A percentile compares a stretch with the other conserved stretches of the same genome.
Conservation (phyloP, 2,888 invertebrate species). For the Drosophila atripex region DNA sequence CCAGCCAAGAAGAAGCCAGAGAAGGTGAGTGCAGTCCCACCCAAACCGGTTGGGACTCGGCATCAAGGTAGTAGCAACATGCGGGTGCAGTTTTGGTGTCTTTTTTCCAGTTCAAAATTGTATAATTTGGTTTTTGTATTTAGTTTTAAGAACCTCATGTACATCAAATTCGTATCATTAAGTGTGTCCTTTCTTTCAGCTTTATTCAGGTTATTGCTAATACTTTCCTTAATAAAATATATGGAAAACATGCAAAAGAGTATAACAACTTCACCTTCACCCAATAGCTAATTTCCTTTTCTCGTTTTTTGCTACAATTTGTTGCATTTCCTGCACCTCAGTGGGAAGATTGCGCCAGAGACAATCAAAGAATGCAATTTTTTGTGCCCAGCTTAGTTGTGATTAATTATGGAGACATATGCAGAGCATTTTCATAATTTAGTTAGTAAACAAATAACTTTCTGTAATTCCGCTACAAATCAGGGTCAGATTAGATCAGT, state of each 20-base stretch:
- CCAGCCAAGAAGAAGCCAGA: slow-evolving; percentile 85
- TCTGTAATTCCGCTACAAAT: slow-evolving; percentile 37
- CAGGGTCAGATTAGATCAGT: slow-evolving; percentile 42
- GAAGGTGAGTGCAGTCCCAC: slow-evolving; percentile 86
- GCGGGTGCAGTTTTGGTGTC: slow-evolving; percentile 16
- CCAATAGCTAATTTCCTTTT: neutral
- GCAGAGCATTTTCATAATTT: slow-evolving; percentile 15
- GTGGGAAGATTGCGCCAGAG: slow-evolving; percentile 39
- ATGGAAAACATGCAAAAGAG: neutral
- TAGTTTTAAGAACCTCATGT: neutral
- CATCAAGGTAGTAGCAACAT: neutral
- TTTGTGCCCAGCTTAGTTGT: slow-evolving; percentile 38
- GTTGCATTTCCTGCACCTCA: slow-evolving; percentile 32
- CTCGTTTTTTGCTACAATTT: slow-evolving; percentile 15
- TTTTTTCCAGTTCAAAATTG: neutral
- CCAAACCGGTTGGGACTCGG: slow-evolving; percentile 57
- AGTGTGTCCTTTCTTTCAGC: too few relatives aligned
- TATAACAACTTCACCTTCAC: neutral
- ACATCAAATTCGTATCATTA: too few relatives aligned
- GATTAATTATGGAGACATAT: slow-evolving; percentile 47
- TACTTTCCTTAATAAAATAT: neutral
- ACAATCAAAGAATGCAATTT: slow-evolving; percentile 23
- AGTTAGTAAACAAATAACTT: slow-evolving; percentile 1
- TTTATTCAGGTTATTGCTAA: too few relatives aligned
- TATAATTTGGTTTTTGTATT: neutral